Percentiles rank a stretch among this genome's conserved stretches.
Evolutionary conservation across 64 coral and sea anemone genomes (phyloP).

Genomic region (Montipora efflorescens): DNA sequence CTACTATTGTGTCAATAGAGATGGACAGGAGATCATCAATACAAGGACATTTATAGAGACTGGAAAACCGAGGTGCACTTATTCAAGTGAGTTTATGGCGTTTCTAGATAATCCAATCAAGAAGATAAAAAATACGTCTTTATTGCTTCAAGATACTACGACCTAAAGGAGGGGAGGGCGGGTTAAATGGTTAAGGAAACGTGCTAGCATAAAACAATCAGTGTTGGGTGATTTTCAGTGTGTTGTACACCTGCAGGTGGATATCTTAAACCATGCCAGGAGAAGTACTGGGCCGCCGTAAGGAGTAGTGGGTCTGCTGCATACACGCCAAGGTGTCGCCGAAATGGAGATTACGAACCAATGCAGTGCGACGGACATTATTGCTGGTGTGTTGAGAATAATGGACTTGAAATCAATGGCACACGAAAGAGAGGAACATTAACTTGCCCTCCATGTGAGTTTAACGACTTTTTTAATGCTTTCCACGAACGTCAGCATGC

Average conservation of each 20-base stretch:
- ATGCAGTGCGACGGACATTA: conserved; percentile 40
- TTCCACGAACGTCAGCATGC: no score
- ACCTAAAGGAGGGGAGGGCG: background rate
- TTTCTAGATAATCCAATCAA: background rate
- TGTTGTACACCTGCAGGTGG: conserved; percentile 31
- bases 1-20: conserved; percentile 80
- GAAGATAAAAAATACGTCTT: background rate
- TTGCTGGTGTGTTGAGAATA: conserved; percentile 64
- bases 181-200: background rate
- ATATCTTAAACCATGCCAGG: conserved; percentile 47
- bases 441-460: conserved; percentile 47
- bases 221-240: background rate
- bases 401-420: conserved; percentile 51
- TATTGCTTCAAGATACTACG: background rate
- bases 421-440: conserved; percentile 31
- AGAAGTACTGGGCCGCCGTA: conserved; percentile 33
- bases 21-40: conserved; percentile 59
- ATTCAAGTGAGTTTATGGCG: conserved; percentile 51
- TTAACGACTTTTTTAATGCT: background rate
- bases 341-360: conserved; percentile 60
- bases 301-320: background rate
- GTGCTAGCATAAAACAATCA: background rate
- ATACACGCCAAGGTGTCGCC: conserved; percentile 47
- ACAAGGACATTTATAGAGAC: conserved; percentile 63
- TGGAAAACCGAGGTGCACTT: conserved; percentile 76